Base-by-base conservation (phyloP, 2,797 vertebrate genomes). In the Falco rusticolus region DNA sequence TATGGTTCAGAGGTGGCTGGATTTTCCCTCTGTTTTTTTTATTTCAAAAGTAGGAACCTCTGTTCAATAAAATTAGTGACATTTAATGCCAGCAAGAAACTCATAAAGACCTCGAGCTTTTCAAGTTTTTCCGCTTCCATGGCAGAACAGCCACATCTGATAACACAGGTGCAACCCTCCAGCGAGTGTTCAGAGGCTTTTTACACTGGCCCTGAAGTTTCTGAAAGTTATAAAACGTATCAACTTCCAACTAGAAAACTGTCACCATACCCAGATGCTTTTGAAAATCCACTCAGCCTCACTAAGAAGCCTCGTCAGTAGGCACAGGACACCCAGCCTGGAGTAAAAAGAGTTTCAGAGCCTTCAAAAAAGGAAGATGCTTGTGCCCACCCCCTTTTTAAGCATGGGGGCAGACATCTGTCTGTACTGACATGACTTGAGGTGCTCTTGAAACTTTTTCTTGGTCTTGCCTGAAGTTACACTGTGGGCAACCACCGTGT, bases 321-420 rank as follows among this genome's bases (percentile, higher is more conserved):
- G 25, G 10, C 14, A 24, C 0, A 16, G 63, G 56, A 51, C n/a
- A 63, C 5, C 6, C 51, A 75, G 24, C 29, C 41, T 13, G 20
- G 39, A 64, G 31, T 1, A 31, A 34, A 26, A 26, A 16, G 84
- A 34, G 12, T 19, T 47, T 29, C 65, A 21, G 25, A 37, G 37
- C 24, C 33, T 82, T 69, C 48, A 37, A 37, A 51, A 53, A 22
- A 37, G 11, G 34, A 60, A 79, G 63, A 8, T 7, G 1, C 29
- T 69, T 79, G 54, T 59, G 51, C 13, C n/a, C 31, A 22, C 1
- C 28, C n/a, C 25, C 43, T 56, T 60, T 87, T n/a, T 25, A 16
- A 63, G 26, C 19, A 2, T 0, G 6, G 48, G 34, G 51, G 37
- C 28, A 28, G 29, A 2, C 10, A 1, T 11, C 14, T 53, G 13